Evolutionary conservation across 1,140 invertebrate species (phyloP), one percentile per base, ranked within the genome.

Genomic region (Megalonaias nervosa): DNA sequence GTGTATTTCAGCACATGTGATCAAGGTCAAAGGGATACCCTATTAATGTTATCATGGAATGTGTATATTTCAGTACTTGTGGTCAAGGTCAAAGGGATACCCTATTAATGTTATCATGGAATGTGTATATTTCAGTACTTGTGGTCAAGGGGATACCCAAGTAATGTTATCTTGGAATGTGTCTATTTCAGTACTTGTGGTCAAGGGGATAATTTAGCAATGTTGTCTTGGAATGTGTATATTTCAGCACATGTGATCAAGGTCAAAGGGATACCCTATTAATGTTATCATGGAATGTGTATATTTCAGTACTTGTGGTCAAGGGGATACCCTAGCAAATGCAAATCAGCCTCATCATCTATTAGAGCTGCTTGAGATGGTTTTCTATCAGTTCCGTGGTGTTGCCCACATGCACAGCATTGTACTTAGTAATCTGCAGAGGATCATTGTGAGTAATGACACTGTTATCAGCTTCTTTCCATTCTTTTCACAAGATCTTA

Each of bases 331-430:
- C 21, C 80, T 88, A 68, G 77, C 84, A 60, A 85, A 71, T 68
- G 86, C 86, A 77, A 81, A 86, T 31, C 87, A 90, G 72, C 87
- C 89, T 13, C 79, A 84, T 56, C 86, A 88, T 74, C 85, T 92
- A 17, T 79, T 89, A n/a, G 89, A 91, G 26, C 81, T 92, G 5
- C 80, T 92, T 17, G 87, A 92, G 75, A 82, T 94, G 0, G 91
- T 96, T 56, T 95, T 96, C 84, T 93, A 94, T 77, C 95, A 96
- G 87, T 95, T 96, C 85, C 92, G 94, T 84, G 91, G 93, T 72
- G 92, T 97, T 55, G 94, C 94, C n/a, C 90, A 92, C 64, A 93
- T 94, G 21, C 95, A 97, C 88, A 87, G 93, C 61, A 87, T 92
- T 56, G 91, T 95, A 19, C 87, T 96, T 6, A 92, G 91, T 23